Base-by-base conservation (phyloP, 2,888 invertebrate genomes). In the Crossocerus cetratus region DNA sequence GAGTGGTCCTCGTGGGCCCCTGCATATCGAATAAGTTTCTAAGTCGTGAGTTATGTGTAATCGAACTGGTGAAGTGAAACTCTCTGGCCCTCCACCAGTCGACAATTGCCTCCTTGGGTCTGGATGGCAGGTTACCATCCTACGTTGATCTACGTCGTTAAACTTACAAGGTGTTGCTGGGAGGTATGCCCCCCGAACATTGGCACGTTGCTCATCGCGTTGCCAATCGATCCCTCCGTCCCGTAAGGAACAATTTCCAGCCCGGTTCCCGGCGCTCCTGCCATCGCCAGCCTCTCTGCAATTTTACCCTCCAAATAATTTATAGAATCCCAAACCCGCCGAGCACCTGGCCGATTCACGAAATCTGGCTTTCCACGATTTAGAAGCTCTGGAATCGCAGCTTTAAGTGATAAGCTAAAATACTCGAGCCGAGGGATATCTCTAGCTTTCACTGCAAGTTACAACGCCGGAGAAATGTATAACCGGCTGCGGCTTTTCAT, bases 301-400 rank as follows among this genome's bases (percentile, higher is more conserved):
- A 55, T 62, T 65, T 83, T 78, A 13, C 83, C 85, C 55, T 77
- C 80, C 44, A 83, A 61, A 55, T 72, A 86, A 5, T 54, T 73
- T 22, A 86, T 80, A 53, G 79, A 86, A 55, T 80, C 68, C 54
- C 81, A 79, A 8, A 87, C 58, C 2, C 86, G 84, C 56, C 78
- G 78, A 32, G 86, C 75, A 2, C 83, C 87, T 87, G 21, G 32
- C 32, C 32, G 32, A 32, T 32, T 8, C 32, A 32, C 32, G 32
- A 32, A 32, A 32, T 32, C 32, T n/a, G n/a, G 11, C 32, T 32
- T 11, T 32, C 32, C 32, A 57, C 2, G 56, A 23, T 57, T 23
- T 57, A 57, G 32, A 32, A 32, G 32, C 32, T 32, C 11, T 11
- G 32, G 32, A 11, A 32, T 32, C 32, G 32, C 8, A 32, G 32